A percentile compares a stretch with the other conserved stretches of the same genome.
Conservation (phyloP, 1,140 invertebrate species). For the Stegodyphus dumicola region DNA sequence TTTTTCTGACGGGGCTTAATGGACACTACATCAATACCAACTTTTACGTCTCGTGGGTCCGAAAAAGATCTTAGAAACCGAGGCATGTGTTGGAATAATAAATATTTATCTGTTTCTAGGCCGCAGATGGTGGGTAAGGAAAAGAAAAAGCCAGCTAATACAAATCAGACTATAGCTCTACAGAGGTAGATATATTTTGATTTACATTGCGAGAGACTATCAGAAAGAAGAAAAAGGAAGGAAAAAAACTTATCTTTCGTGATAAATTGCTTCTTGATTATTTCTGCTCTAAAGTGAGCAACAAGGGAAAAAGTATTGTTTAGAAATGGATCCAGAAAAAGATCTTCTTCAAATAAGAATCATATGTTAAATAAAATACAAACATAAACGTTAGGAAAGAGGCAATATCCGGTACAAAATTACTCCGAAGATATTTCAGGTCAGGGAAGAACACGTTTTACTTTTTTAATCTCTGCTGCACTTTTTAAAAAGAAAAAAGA, state of each 20-base stretch:
- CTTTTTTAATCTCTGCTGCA: too few species aligned
- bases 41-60: too few species aligned
- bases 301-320: not conserved
- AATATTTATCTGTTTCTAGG: constrained; percentile 34
- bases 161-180: constrained; percentile 20
- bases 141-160: constrained; percentile 23
- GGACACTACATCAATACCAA: too few species aligned
- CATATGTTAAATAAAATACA: not conserved
- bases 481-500: too few species aligned
- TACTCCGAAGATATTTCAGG: too few species aligned
- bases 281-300: not conserved
- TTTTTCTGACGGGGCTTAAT: too few species aligned
- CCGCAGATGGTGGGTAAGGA: constrained; percentile 7
- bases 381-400: too few species aligned
- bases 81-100: constrained; percentile 22
- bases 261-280: constrained; percentile 35
- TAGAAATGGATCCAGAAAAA: not conserved
- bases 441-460: too few species aligned
- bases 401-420: too few species aligned
- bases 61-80: too few species aligned
- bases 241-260: constrained; percentile 7
- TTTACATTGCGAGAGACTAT: not conserved
- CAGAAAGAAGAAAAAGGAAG: not conserved
- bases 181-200: constrained; percentile 34
- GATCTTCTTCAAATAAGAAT: not conserved